phyloP scores from a whole-genome alignment of 2,888 invertebrate genomes.

The Abscondita cerata region DNA sequence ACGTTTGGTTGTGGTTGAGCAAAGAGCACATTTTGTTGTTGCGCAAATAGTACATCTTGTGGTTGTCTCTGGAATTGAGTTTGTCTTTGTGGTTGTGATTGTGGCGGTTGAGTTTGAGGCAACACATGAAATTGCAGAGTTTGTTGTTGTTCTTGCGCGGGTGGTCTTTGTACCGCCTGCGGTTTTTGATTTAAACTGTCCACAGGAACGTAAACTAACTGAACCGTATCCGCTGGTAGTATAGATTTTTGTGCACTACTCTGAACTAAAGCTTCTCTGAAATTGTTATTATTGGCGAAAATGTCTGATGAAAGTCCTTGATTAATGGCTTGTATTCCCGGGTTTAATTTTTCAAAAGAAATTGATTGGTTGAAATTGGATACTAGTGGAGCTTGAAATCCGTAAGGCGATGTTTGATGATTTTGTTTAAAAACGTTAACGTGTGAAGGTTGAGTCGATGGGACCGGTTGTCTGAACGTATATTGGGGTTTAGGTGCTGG shows the following conservation, averaged over 20 bases:
- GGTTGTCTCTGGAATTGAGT: background rate
- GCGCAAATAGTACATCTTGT: background rate
- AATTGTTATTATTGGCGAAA: constrained; percentile 17
- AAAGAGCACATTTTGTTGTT: too few species aligned
- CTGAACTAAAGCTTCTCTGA: constrained; percentile 17
- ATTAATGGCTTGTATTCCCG: constrained; percentile 23
- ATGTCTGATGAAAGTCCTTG: constrained; percentile 18
- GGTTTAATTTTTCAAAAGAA: constrained; percentile 14
- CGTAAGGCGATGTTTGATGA: constrained; percentile 16
- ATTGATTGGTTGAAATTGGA: constrained; percentile 7
- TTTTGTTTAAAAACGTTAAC: constrained; percentile 18
- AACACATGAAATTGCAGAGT: background rate
- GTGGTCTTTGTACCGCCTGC: background rate
- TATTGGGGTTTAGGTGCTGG: constrained; percentile 25
- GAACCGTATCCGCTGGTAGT: constrained; percentile 68
- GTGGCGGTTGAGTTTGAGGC: background rate
- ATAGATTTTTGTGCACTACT: constrained; percentile 45
- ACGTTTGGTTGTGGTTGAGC: background rate
- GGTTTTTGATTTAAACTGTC: constrained; percentile 70
- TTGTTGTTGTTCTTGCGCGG: constrained; percentile 3
- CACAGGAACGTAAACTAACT: constrained; percentile 81
- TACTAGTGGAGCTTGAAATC: constrained; percentile 18
- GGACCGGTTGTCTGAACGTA: constrained; percentile 24
- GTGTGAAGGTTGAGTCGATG: background rate
- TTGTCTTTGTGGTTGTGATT: background rate